Conservation (phyloP, 2,113 vertebrate genomes). For the Vulpes ferrilata region DNA sequence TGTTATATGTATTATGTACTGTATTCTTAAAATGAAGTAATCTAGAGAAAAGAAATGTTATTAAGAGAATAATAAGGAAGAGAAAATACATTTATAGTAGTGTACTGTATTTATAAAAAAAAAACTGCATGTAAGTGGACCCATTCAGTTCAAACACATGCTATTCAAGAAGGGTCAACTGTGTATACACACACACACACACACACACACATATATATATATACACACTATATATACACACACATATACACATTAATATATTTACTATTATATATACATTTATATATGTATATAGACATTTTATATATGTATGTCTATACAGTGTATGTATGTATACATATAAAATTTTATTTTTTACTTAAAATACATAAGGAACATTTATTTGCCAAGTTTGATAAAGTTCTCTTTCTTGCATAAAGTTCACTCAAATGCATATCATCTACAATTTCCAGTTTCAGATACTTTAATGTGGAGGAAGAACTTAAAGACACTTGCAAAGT, state of each 20-base stretch:
- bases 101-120: not conserved
- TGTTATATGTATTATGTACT: not conserved
- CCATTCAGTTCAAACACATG: not conserved
- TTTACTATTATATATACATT: not conserved
- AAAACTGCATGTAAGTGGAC: not conserved
- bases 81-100: not conserved
- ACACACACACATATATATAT: no score
- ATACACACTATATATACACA: no score
- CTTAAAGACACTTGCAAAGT: conserved; percentile 22
- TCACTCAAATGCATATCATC: not conserved
- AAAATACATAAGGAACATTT: not conserved
- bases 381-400: conserved; percentile 35
- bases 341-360: conserved; percentile 37
- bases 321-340: not conserved
- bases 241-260: not conserved
- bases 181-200: not conserved
- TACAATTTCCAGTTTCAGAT: conserved; percentile 39
- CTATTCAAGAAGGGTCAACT: not conserved
- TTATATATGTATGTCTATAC: not conserved
- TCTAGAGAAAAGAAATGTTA: not conserved
- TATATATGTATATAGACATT: not conserved
- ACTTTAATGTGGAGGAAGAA: conserved; percentile 27
- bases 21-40: not conserved
- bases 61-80: not conserved
- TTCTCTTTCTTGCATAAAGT: conserved; percentile 22